Base-by-base conservation (phyloP, 1,140 invertebrate genomes). In the Rhyacophila brunnea region DNA sequence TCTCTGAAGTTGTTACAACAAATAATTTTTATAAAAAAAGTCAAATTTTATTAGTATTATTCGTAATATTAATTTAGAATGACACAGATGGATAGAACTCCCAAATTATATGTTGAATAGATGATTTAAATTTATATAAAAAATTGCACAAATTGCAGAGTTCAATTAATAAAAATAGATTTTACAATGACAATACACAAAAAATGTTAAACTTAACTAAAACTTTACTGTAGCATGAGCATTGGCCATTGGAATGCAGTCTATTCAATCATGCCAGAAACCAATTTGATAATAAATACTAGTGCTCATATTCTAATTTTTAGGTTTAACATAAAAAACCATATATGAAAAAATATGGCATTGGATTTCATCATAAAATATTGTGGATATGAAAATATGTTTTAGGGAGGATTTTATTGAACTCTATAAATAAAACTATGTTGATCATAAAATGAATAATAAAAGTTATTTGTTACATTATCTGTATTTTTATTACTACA, bases 401-500 rank as follows among this genome's bases (percentile, higher is more conserved):
- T 40, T 40, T 40, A 13, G 38, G 38, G 38, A 40, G 38, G 38
- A 40, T 40, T 40, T 40, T 40, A 13, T 13, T 40, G 38, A 40
- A 40, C 11, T 13, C n/a, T 15, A 40, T n/a, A 5, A 40, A 40
- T 28, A 40, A 40, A 13, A 13, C 11, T 40, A 40, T 38, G 36
- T 52, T 52, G 49, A 35, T 55, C 45, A 49, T 60, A 40, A 50
- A 55, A 54, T 55, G 52, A 54, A 55, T 53, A 55, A 53, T 50
- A 54, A 60, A 60, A 60, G 51, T 60, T 60, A 60, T 60, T 60
- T 60, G 58, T 60, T 60, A 60, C 46, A 60, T 9, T 47, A 55
- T 49, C 14, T 2, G 11, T 54, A 43, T 35, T 55, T 55, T 53
- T 44, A 53, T 28, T 28, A 28, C 23, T 5, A 28, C 9, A 40